Evolutionary conservation across 2,888 invertebrate genomes (phyloP), one percentile per base, ranked within the genome.

Genomic region (Nasonovia ribisnigri): DNA sequence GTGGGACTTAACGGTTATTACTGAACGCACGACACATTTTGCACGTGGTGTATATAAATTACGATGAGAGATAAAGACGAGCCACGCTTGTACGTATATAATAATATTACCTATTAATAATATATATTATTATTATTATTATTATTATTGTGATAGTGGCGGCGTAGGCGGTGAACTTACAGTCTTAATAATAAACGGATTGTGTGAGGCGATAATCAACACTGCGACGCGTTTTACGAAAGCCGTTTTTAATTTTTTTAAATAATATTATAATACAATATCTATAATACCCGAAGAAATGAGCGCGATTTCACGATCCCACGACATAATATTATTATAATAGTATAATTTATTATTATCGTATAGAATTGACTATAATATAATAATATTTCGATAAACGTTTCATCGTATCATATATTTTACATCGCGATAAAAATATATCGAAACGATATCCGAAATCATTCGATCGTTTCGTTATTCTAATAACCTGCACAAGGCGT

Each of bases 31-130:
- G 84, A 91, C 57, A 57, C 91, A 57, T 86, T 86, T 91, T 43
- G 84, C 91, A 36, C 84, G 54, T 86, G 6, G 46, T 86, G 43
- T 91, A 57, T 91, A 57, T 86, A 57, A 91, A 91, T 54, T 91
- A 43, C 46, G 84, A 86, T 86, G 11, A n/a, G n/a, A 67, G 43
- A 60, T 90, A 90, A 46, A 90, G 20, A 90, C 60, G 29, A 26
- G 26, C 84, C 43, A 43, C 29, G 84, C 67, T 16, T n/a, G 67
- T 86, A 43, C 43, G 43, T 43, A 26, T 43, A 36, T 16, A 84
- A 43, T 84, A 84, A 43, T 84, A 43, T 26, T 84, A 43, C 26
- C 26, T 43, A 84, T 84, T 84, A 43, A 84, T 42, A 84, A 43
- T 11, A 84, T 2, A 20, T 20, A 16, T 1, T 46, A 46, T 46